Conservation (phyloP, 1,140 invertebrate species). For the Zophobas morio region DNA sequence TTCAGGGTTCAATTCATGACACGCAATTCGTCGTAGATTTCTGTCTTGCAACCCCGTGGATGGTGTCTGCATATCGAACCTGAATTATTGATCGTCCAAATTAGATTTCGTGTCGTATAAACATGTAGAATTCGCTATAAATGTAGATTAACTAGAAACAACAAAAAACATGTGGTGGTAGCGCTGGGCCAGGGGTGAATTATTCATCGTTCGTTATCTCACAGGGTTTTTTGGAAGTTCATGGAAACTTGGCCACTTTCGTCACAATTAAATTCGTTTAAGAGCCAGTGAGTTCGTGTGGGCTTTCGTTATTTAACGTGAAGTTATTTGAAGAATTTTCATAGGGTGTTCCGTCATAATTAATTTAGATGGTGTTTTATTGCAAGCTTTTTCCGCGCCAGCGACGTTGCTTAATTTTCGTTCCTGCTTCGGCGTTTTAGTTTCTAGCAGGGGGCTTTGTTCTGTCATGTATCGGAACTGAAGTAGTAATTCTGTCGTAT, state of each 20-base stretch:
- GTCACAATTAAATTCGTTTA: background rate
- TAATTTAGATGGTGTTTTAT: conserved; percentile 43
- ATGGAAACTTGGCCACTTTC: background rate
- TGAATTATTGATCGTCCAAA: conserved; percentile 30
- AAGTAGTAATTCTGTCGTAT: conserved; percentile 5
- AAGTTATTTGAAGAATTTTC: conserved; percentile 28
- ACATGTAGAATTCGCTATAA: conserved; percentile 25
- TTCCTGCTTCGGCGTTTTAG: background rate
- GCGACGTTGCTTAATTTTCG: conserved; percentile 21
- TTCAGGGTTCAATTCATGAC: conserved; percentile 34
- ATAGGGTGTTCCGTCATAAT: conserved; percentile 26
- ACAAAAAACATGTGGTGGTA: conserved; percentile 35
- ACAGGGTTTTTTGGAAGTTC: conserved; percentile 13
- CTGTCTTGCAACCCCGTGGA: conserved; percentile 34
- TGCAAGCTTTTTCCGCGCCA: conserved; percentile 32
- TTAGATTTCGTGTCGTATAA: conserved; percentile 41
- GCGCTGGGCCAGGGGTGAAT: conserved; percentile 9
- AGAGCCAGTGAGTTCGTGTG: conserved; percentile 7
- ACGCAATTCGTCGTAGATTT: conserved; percentile 45
- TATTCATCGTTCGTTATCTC: conserved; percentile 43
- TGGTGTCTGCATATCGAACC: conserved; percentile 26
- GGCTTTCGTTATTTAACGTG: conserved; percentile 19
- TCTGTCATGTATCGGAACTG: background rate
- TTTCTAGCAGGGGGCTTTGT: background rate
- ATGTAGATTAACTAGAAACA: conserved; percentile 34